phyloP scores from a whole-genome alignment of 2,888 invertebrate species.

The Andrena trimmerana region DNA sequence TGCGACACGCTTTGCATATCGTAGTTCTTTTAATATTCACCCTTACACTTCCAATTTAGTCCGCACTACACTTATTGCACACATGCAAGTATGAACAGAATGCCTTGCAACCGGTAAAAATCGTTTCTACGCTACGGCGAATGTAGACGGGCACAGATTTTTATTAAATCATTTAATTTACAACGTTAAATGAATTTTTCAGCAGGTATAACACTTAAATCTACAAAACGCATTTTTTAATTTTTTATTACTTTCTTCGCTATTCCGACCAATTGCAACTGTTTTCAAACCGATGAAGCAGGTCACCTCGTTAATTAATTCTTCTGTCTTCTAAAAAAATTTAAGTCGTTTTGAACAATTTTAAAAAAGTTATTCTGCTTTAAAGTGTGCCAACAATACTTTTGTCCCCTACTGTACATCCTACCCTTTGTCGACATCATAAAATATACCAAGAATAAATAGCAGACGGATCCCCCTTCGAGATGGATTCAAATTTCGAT shows the following conservation, averaged over 20 bases:
- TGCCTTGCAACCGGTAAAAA: not conserved
- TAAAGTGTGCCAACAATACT: too few relatives aligned
- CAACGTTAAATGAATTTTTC: not conserved
- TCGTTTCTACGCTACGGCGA: not conserved
- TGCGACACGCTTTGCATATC: conserved; percentile 46
- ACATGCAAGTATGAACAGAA: too few relatives aligned
- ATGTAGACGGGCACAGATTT: too few relatives aligned
- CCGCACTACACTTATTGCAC: not conserved
- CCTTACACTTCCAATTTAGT: conserved; percentile 30
- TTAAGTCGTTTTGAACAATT: too few relatives aligned
- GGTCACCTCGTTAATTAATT: too few relatives aligned
- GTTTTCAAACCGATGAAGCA: too few relatives aligned
- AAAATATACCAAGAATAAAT: not conserved
- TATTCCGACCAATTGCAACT: too few relatives aligned
- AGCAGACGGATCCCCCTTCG: not conserved
- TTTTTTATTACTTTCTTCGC: too few relatives aligned
- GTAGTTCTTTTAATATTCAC: conserved; percentile 45
- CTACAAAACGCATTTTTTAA: too few relatives aligned
- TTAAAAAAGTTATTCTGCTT: too few relatives aligned
- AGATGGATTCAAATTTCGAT: conserved; percentile 13
- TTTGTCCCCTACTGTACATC: not conserved
- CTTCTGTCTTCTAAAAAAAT: too few relatives aligned
- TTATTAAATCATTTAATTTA: too few relatives aligned
- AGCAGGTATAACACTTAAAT: not conserved
- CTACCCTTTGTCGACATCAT: not conserved